Evolutionary conservation across 2,888 invertebrate genomes (phyloP).

Genomic region (Dorcus hopei): DNA sequence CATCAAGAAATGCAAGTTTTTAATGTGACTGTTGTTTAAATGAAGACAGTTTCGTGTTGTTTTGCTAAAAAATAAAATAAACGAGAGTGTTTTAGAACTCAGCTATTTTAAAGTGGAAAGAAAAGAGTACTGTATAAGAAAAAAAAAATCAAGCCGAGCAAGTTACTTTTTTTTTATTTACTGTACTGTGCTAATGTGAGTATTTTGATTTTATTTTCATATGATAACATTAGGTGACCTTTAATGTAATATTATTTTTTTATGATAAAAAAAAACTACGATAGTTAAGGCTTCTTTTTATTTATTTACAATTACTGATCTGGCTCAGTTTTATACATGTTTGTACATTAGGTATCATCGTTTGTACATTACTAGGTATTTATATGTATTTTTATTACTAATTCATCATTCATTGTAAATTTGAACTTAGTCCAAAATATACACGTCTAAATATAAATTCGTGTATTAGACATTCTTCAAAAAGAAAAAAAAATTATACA

Average conservation of each 20-base stretch:
- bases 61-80: too few relatives aligned
- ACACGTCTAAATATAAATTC: background rate
- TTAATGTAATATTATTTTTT: constrained; percentile 13
- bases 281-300: constrained; percentile 9
- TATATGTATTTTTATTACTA: constrained; percentile 15
- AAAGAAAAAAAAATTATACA: too few relatives aligned
- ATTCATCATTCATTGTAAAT: constrained; percentile 10
- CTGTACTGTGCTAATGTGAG: constrained; percentile 7
- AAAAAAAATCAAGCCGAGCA: too few relatives aligned
- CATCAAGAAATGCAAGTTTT: constrained; percentile 5
- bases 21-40: background rate
- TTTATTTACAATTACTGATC: constrained; percentile 6
- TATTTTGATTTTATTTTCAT: constrained; percentile 5
- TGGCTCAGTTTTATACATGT: constrained; percentile 13
- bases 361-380: constrained; percentile 12
- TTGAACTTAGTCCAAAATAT: constrained; percentile 7
- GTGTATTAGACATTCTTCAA: too few relatives aligned
- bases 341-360: constrained; percentile 12
- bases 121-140: background rate
- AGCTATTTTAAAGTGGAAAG: background rate
- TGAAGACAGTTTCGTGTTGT: too few relatives aligned
- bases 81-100: too few relatives aligned
- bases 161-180: background rate
- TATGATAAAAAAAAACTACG: constrained; percentile 2
- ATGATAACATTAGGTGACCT: constrained; percentile 7